Evolutionary conservation across 2,113 vertebrate species (phyloP).

Genomic region (Circaetus cinerascens): DNA sequence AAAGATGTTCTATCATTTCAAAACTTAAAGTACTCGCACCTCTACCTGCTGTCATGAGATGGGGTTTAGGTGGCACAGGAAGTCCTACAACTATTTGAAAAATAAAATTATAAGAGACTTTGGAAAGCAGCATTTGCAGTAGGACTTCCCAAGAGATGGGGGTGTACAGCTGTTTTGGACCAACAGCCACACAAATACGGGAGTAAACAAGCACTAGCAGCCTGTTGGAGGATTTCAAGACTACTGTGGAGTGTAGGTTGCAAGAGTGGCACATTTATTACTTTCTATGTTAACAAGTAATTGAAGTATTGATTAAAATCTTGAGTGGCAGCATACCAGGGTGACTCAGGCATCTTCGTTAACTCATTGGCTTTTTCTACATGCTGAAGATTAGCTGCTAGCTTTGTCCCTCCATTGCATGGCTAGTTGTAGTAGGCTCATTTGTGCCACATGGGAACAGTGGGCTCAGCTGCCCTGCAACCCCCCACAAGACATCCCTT

Average conservation of each 20-base stretch:
- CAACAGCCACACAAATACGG: neutral
- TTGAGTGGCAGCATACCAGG: neutral
- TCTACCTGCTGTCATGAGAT: neutral
- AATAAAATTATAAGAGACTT: neutral
- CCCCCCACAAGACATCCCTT: neutral
- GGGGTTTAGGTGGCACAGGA: neutral
- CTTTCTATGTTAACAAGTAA: neutral
- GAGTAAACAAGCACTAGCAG: neutral
- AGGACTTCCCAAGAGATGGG: neutral
- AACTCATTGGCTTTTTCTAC: neutral
- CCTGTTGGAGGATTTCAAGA: neutral
- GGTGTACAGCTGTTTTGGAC: neutral
- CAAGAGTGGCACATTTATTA: neutral
- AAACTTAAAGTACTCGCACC: neutral
- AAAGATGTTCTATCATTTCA: neutral
- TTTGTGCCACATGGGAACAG: neutral
- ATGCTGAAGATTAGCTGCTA: neutral
- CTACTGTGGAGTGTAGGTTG: neutral
- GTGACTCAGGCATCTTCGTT: neutral
- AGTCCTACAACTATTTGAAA: neutral
- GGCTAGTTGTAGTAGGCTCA: neutral
- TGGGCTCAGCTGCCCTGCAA: neutral
- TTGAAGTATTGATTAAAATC: neutral
- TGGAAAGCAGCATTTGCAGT: neutral
- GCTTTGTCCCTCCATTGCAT: neutral